Evolutionary conservation across 2,888 invertebrate genomes (phyloP).

Genomic region (Hemistola chrysoprasaria): DNA sequence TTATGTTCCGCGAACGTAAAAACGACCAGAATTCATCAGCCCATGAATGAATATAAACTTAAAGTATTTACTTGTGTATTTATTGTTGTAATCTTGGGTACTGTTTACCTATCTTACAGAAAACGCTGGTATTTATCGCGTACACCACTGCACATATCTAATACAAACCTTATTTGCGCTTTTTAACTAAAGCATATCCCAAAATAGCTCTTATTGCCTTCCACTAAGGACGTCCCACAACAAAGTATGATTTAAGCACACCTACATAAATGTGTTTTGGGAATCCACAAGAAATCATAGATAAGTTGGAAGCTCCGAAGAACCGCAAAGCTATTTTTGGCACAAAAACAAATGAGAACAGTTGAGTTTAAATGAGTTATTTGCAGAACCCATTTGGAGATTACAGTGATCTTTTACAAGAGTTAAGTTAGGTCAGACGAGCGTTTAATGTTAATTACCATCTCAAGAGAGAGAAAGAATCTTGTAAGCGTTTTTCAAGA

Average conservation of each 20-base stretch:
- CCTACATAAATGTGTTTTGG: constrained; percentile 31
- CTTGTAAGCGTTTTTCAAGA: too few species aligned
- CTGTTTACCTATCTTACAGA: constrained; percentile 2
- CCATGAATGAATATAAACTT: too few species aligned
- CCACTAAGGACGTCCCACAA: not conserved
- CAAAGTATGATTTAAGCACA: not conserved
- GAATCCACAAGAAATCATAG: constrained; percentile 51
- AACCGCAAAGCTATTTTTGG: constrained; percentile 49
- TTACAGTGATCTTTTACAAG: constrained; percentile 10
- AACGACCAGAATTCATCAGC: too few species aligned
- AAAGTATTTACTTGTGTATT: too few species aligned
- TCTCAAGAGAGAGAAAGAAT: too few species aligned
- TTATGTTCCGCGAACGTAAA: too few species aligned
- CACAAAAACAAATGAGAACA: constrained; percentile 57
- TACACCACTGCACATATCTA: constrained; percentile 38
- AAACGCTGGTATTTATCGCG: constrained; percentile 47
- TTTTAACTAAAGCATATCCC: not conserved
- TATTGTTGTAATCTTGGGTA: not conserved
- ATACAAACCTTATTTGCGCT: constrained; percentile 14
- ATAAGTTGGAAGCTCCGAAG: constrained; percentile 39
- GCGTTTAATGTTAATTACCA: constrained; percentile 1
- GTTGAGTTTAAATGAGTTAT: constrained; percentile 43
- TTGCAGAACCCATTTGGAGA: constrained; percentile 18
- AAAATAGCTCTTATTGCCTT: not conserved
- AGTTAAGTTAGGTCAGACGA: not conserved